Conservation (phyloP, 2,797 vertebrate species). For the Diglossa cyanea region DNA sequence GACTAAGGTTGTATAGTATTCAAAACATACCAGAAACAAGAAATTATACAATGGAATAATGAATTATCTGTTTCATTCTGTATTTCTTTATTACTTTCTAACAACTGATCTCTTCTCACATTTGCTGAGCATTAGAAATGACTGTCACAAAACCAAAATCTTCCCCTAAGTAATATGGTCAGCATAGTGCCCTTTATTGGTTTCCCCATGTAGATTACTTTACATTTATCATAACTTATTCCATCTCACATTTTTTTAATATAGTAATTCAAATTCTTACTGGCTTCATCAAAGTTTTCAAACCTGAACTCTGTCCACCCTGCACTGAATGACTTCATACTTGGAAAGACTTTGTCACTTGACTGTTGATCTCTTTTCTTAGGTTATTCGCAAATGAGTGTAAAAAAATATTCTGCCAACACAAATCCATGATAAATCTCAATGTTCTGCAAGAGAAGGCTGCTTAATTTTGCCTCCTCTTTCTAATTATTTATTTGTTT, state of each 20-base stretch:
- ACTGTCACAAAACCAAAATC: not conserved
- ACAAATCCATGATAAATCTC: not conserved
- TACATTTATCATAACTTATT: not conserved
- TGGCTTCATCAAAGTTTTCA: not conserved
- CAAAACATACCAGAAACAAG: not conserved
- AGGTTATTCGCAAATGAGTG: not conserved
- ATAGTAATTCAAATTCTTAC: not conserved
- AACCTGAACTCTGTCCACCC: fast-evolving
- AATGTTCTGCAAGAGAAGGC: not conserved
- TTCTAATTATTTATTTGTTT: not conserved
- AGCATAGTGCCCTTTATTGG: not conserved
- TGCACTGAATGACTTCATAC: not conserved
- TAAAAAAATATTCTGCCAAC: not conserved
- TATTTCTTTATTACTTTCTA: not conserved
- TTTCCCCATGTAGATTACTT: not conserved
- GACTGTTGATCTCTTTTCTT: not conserved
- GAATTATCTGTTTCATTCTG: not conserved
- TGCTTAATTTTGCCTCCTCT: not conserved
- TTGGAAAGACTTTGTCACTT: not conserved
- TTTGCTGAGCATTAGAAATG: not conserved
- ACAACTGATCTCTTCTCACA: not conserved
- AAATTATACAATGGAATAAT: not conserved
- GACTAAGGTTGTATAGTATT: not conserved
- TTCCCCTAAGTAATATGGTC: not conserved
- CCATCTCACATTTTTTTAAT: not conserved